phyloP scores from a whole-genome alignment of 2,888 invertebrate genomes.

The Epistrophe grossulariae region DNA sequence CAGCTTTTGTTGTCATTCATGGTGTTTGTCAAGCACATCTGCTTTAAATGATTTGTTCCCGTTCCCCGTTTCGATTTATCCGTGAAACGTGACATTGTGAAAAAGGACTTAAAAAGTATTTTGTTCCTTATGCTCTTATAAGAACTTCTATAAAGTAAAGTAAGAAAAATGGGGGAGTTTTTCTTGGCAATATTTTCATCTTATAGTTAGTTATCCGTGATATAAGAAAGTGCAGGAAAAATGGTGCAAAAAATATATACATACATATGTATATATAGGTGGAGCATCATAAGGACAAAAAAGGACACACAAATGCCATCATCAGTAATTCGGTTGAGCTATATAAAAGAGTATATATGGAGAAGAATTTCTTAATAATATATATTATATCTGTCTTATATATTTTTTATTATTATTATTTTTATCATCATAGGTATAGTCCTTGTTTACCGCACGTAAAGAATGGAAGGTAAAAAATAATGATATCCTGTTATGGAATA shows the following conservation, averaged over 20 bases:
- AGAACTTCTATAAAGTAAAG: slow-evolving; percentile 59
- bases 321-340: slow-evolving; percentile 14
- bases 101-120: slow-evolving; percentile 73
- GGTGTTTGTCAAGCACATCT: slow-evolving; percentile 74
- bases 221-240: slow-evolving; percentile 27
- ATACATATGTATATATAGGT: too few species aligned
- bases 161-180: slow-evolving; percentile 65
- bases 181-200: slow-evolving; percentile 63
- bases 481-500: slow-evolving; percentile 10
- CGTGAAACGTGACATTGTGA: slow-evolving; percentile 69
- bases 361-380: slow-evolving; percentile 5
- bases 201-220: slow-evolving; percentile 49
- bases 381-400: not conserved
- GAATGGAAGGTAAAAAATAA: slow-evolving; percentile 7
- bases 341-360: too few species aligned
- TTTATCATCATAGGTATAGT: not conserved
- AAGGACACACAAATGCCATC: slow-evolving; percentile 14
- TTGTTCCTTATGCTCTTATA: slow-evolving; percentile 65
- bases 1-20: slow-evolving; percentile 69
- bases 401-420: slow-evolving; percentile 5
- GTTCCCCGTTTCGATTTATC: slow-evolving; percentile 68
- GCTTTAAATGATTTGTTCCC: slow-evolving; percentile 72
- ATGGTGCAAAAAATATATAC: slow-evolving; percentile 25
- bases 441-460: not conserved
- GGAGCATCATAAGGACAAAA: not conserved